These are phyloP conservation scores for Hyles vespertilio DNA, from an alignment of 1,140 invertebrate genomes.

Conservation along the genomic window DNA sequence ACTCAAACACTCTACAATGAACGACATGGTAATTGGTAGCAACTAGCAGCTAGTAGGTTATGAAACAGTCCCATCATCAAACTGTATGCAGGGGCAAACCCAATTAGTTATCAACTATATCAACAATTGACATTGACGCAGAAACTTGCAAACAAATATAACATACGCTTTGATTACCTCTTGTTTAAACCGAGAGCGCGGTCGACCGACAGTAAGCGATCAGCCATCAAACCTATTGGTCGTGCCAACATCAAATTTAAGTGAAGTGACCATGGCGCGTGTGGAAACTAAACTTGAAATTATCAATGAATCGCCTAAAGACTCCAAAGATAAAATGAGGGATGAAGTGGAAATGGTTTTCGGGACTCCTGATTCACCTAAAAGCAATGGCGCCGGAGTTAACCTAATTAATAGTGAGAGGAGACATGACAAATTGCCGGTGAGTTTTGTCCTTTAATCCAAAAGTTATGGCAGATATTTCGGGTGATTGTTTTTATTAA, in stretches of 20 bases:
- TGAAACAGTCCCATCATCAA: too few species aligned
- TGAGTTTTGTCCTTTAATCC: constrained; percentile 18
- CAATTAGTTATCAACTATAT: too few species aligned
- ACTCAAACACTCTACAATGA: too few species aligned
- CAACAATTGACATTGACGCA: too few species aligned
- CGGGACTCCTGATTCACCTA: constrained; percentile 36
- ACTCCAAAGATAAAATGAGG: constrained; percentile 27
- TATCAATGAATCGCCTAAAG: constrained; percentile 22
- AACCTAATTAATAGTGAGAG: constrained; percentile 39
- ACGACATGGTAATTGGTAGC: too few species aligned
- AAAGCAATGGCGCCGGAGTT: constrained; percentile 24
- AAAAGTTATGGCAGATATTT: neutral
- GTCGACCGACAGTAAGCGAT: neutral
- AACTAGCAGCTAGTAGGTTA: too few species aligned
- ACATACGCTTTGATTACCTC: neutral
- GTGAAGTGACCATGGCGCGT: constrained; percentile 19
- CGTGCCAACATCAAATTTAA: neutral
- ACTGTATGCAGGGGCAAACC: too few species aligned
- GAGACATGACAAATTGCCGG: constrained; percentile 24
- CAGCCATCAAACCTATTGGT: neutral
- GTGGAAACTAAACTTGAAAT: constrained; percentile 25
- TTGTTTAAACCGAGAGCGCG: neutral
- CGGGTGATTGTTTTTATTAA: too few species aligned
- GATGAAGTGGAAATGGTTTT: constrained; percentile 52
- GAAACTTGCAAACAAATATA: neutral